A percentile compares a stretch with the other conserved stretches of the same genome.
These are phyloP conservation scores for Loxodonta africana DNA, from an alignment of 2,113 vertebrate species.

Conservation along the genomic window DNA sequence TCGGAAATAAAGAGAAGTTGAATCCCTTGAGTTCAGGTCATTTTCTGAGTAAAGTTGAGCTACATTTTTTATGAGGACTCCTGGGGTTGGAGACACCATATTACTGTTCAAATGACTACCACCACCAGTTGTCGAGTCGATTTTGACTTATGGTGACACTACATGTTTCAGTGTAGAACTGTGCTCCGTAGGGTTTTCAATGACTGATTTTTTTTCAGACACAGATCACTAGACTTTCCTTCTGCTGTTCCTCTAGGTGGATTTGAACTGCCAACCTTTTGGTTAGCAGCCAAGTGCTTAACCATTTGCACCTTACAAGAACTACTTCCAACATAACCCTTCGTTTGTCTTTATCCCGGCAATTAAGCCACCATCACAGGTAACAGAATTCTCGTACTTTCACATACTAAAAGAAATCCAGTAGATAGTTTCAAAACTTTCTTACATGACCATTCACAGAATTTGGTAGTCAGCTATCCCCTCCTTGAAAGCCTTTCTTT, in stretches of 20 bases:
- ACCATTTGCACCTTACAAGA: no score
- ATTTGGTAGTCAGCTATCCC: background rate
- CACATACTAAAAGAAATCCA: background rate
- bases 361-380: background rate
- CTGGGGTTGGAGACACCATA: no score
- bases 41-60: background rate
- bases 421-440: background rate
- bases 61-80: background rate
- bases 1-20: background rate
- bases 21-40: no score
- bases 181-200: no score
- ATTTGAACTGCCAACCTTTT: no score
- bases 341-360: background rate
- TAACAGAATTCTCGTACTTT: background rate
- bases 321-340: background rate
- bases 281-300: no score
- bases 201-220: no score
- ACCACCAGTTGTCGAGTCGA: no score
- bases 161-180: no score
- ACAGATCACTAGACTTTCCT: no score
- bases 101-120: background rate
- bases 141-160: no score
- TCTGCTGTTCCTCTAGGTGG: no score
- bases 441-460: background rate
- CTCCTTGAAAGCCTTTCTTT: background rate